Evolutionary conservation across 2,888 invertebrate species (phyloP).

Genomic region (Cryptocephalus moraei): DNA sequence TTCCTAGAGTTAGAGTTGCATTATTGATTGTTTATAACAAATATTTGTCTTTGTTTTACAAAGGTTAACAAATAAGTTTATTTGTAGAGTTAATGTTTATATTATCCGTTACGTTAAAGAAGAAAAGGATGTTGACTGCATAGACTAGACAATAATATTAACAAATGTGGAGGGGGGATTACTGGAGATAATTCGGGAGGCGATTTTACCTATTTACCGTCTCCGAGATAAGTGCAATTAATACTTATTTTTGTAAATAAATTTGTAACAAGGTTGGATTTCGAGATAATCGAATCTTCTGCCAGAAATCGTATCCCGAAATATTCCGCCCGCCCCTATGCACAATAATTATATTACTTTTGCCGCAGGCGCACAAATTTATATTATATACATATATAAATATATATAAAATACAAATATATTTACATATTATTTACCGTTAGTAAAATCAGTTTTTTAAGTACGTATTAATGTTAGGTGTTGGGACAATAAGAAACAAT

Average conservation of each 20-base stretch:
- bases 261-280: no score
- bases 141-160: constrained; percentile 33
- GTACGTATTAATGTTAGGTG: constrained; percentile 27
- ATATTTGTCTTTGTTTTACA: constrained; percentile 1
- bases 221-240: no score
- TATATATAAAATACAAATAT: constrained; percentile 1
- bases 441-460: constrained; percentile 19
- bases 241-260: no score
- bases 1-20: constrained; percentile 1
- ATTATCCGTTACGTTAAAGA: constrained; percentile 15
- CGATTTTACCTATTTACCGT: no score
- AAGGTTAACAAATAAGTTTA: constrained; percentile 9
- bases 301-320: no score
- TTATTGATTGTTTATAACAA: constrained; percentile 4
- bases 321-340: no score
- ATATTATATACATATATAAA: constrained; percentile 3
- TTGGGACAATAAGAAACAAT: constrained; percentile 29
- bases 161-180: background rate
- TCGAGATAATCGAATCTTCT: no score
- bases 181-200: no score
- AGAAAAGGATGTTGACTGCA: constrained; percentile 31
- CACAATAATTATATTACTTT: background rate
- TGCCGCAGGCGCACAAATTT: constrained; percentile 20
- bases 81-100: constrained; percentile 13
- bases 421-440: constrained; percentile 2